Evolutionary conservation across 1,140 invertebrate species (phyloP).

Genomic region (Dufourea novaeangliae): DNA sequence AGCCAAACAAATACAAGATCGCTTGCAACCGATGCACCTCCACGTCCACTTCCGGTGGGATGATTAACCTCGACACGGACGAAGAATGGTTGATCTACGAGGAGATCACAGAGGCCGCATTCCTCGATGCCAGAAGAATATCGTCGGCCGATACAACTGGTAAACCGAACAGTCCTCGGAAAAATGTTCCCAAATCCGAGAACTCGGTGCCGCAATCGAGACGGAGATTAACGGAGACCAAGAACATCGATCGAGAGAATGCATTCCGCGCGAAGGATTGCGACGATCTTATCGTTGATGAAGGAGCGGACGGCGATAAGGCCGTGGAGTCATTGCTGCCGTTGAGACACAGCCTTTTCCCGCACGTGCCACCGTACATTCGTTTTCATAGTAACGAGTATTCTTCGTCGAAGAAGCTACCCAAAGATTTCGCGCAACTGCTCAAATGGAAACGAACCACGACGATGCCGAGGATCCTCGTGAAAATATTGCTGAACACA

Average conservation of each 20-base stretch:
- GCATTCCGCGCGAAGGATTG: neutral
- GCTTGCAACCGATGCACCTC: neutral
- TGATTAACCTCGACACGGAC: conserved; percentile 23
- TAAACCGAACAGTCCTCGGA: neutral
- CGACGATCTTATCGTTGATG: neutral
- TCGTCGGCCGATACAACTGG: neutral
- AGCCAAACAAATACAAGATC: neutral
- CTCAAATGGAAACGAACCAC: conserved; percentile 30
- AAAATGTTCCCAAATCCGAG: neutral
- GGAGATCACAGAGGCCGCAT: conserved; percentile 1
- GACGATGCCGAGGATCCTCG: neutral
- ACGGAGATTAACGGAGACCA: neutral
- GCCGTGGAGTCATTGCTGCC: neutral
- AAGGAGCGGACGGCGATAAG: conserved; percentile 23
- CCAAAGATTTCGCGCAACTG: neutral
- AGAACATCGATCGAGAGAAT: neutral
- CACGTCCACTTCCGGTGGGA: conserved; percentile 9
- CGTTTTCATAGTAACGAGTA: conserved; percentile 13
- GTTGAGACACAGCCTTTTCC: conserved; percentile 29
- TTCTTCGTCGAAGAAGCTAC: neutral
- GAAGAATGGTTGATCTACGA: conserved; percentile 30
- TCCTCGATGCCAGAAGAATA: neutral
- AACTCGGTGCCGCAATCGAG: neutral
- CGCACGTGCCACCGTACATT: conserved; percentile 19
- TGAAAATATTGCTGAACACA: conserved; percentile 4